Base-by-base conservation (phyloP, 2,888 invertebrate species). In the Troilus luridus region DNA sequence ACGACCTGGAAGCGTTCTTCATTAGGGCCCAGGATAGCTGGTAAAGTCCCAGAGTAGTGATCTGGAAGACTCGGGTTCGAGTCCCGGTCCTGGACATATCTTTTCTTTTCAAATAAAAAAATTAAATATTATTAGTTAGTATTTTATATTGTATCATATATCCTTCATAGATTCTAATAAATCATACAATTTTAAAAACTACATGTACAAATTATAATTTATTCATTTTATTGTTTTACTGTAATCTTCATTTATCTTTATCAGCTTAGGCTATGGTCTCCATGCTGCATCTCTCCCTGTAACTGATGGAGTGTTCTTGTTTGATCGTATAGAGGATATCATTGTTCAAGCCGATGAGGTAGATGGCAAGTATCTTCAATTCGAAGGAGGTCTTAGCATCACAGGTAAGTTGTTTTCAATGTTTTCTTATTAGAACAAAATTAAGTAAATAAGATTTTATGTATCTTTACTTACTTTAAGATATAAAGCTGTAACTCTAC, bases 301-400 rank as follows among this genome's bases (percentile, higher is more conserved):
- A 0, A 91, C 94, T 0, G 96, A 96, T 91, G 96, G 96, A 24
- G 95, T 95, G 88, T 96, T 96, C 93, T 95, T 95, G 85, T 95
- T 96, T 85, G 96, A 97, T 92, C 96, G 97, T 91, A 96, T 98
- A 56, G 98, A 98, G 94, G 98, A 98, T 94, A 97, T 98, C n/a
- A 95, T 99, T 92, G 97, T 98, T 7, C 98, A 99, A 93, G 99
- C 99, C 3, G 99, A 99, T 94, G 99, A 99, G 95, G 97, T 98
- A 9, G 98, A 99, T 94, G 97, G 97, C 19, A 96, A 96, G 93
- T 96, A 97, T 93, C 95, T 98, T 92, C 97, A 99, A 95, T 99
- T 98, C 94, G 99, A 99, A 94, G 98, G 98, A 60, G 98, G 98
- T 14, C 95, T 98, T 90, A 97, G 97, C 5, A 96, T 97, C 88